These are phyloP conservation scores for Bradysia coprophila DNA, from an alignment of 1,140 invertebrate genomes.

Conservation along the genomic window DNA sequence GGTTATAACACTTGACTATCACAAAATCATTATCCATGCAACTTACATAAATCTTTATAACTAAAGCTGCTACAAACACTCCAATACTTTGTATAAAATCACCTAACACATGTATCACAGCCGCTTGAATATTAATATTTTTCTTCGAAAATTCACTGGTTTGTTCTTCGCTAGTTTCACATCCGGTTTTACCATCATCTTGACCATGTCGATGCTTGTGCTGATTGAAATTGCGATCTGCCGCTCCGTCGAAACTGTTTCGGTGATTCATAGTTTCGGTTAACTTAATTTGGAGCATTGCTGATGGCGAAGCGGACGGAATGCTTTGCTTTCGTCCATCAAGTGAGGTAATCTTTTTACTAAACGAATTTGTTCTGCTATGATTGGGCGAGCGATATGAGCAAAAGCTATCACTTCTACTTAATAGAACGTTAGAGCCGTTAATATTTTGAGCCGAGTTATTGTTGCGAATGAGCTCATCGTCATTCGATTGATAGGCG, in stretches of 20 bases:
- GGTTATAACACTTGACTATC: neutral
- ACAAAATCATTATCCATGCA: neutral
- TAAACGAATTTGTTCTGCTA: neutral
- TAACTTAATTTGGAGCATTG: neutral
- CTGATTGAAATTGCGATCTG: neutral
- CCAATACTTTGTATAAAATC: slow-evolving; percentile 81
- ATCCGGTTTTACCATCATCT: neutral
- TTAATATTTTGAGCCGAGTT: no score
- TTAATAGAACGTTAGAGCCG: no score
- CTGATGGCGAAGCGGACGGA: neutral
- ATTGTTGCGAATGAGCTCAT: no score
- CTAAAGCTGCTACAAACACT: slow-evolving; percentile 61
- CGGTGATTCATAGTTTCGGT: neutral
- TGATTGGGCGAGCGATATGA: neutral
- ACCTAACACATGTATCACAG: slow-evolving; percentile 81
- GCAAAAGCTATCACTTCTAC: neutral
- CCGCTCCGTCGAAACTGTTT: neutral
- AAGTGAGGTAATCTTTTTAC: no score
- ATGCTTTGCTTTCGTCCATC: no score
- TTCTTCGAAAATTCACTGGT: neutral
- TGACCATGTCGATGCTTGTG: neutral
- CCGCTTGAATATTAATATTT: slow-evolving; percentile 78
- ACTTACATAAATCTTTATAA: slow-evolving; percentile 68
- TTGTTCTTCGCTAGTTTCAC: neutral
- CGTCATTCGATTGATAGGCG: neutral